Conservation (phyloP, 1,140 invertebrate genomes). For the Hirudo medicinalis region DNA sequence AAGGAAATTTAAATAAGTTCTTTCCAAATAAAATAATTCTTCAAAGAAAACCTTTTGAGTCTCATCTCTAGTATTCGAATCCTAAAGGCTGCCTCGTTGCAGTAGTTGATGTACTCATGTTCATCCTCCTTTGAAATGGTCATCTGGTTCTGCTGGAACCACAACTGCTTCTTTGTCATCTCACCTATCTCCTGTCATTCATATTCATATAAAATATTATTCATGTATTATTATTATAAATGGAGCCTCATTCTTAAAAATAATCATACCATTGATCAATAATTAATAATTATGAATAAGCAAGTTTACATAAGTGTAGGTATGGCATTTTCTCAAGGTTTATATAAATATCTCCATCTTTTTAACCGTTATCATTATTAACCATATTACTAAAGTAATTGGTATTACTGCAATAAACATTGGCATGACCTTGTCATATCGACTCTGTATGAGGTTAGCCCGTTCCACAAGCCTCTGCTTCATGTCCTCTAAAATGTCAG, state of each 20-base stretch:
- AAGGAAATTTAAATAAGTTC: too few relatives aligned
- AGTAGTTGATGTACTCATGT: slow-evolving; percentile 41
- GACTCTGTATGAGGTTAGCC: slow-evolving; percentile 41
- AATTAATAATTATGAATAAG: too few relatives aligned
- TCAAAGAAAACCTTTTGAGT: slow-evolving; percentile 32
- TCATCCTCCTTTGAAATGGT: slow-evolving; percentile 42
- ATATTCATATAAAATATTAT: too few relatives aligned
- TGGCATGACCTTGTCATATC: slow-evolving; percentile 39
- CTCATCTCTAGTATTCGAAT: slow-evolving; percentile 40
- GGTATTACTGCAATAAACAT: neutral
- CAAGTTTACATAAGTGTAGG: too few relatives aligned
- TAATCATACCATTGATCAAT: too few relatives aligned
- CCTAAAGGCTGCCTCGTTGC: slow-evolving; percentile 41
- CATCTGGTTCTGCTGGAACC: slow-evolving; percentile 43
- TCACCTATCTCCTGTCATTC: slow-evolving; percentile 37
- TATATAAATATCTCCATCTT: neutral
- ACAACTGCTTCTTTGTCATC: slow-evolving; percentile 40
- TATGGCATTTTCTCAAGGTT: too few relatives aligned
- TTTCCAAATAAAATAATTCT: too few relatives aligned
- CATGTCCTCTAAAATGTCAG: slow-evolving; percentile 38
- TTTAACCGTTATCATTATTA: neutral
- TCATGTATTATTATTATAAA: too few relatives aligned
- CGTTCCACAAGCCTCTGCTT: slow-evolving; percentile 41
- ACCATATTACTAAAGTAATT: neutral
- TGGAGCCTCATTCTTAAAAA: too few relatives aligned